phyloP scores from a whole-genome alignment of 2,113 vertebrate species.

The Chrysochloris asiatica region DNA sequence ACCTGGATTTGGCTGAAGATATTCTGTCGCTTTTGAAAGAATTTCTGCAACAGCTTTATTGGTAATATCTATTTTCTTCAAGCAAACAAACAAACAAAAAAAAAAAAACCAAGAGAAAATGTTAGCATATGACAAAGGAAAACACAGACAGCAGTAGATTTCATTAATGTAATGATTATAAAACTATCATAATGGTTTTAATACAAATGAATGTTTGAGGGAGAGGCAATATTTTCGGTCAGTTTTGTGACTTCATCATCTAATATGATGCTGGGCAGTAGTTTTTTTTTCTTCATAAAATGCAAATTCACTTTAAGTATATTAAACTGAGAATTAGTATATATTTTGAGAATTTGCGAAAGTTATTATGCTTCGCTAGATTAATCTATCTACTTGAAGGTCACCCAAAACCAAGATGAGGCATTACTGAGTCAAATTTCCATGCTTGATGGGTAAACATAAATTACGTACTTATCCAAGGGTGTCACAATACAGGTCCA shows the following conservation, averaged over 20 bases:
- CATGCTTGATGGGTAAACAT: not conserved
- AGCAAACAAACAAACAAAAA: conserved; percentile 61
- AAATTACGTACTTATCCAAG: not conserved
- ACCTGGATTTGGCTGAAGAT: conserved; percentile 98
- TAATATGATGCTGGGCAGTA: too few species aligned
- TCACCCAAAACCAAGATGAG: not conserved
- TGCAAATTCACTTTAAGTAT: too few species aligned
- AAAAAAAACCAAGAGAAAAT: not conserved
- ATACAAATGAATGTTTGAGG: conserved; percentile 1
- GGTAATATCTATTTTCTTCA: conserved; percentile 96
- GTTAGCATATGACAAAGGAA: not conserved
- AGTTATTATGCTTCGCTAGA: too few species aligned
- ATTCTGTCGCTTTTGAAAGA: conserved; percentile 94
- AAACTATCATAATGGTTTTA: not conserved
- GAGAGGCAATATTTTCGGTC: not conserved
- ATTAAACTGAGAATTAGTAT: too few species aligned
- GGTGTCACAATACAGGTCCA: not conserved
- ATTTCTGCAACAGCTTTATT: conserved; percentile 95
- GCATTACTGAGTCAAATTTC: not conserved
- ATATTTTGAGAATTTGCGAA: too few species aligned
- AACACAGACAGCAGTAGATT: not conserved
- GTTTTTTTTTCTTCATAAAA: too few species aligned
- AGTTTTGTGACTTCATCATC: too few species aligned
- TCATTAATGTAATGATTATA: not conserved
- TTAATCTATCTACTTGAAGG: too few species aligned